Evolutionary conservation across 2,888 invertebrate genomes (phyloP), one percentile per base, ranked within the genome.

Genomic region (Malacosoma neustria): DNA sequence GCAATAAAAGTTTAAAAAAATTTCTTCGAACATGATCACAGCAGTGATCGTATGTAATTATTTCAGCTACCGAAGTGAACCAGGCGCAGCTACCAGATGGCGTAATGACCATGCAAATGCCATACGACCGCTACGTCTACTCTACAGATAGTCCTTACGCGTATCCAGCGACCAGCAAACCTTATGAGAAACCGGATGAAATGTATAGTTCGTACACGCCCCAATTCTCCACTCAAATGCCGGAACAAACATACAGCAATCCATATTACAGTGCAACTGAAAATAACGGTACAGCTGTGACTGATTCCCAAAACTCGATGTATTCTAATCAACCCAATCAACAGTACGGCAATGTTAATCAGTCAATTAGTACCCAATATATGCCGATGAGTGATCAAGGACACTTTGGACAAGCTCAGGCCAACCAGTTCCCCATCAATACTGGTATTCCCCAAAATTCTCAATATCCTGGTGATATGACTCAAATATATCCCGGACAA

Each of bases 51-150:
- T n/a, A n/a, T n/a, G n/a, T n/a, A n/a, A n/a, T n/a, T 59, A 45
- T 75, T 73, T 7, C 74, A 82, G 79, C 84, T 5, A 68, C 77
- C 15, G 82, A 84, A 35, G 35, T 68, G 31, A 49, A 62, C 13
- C 72, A 72, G 57, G 67, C 72, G 61, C 71, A 72, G 41, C 43
- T 77, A n/a, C 72, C 77, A 2, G 84, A 85, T 34, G 85, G 84
- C 9, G 62, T 68, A 7, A 57, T 71, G 57, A 68, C 66, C 0
- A 51, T 64, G 46, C 68, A 65, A 14, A 49, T 49, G 38, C 63
- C 66, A 1, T 79, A 77, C 51, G 65, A 64, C 22, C 61, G 73
- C 13, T 79, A 73, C 45, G 57, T 51, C 6, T 51, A 71, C 5
- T 44, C 42, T 14, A 77, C 77, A 11, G 45, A 43, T 29, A 72